phyloP scores from a whole-genome alignment of 2,113 vertebrate species.

The Erinaceus europaeus region DNA sequence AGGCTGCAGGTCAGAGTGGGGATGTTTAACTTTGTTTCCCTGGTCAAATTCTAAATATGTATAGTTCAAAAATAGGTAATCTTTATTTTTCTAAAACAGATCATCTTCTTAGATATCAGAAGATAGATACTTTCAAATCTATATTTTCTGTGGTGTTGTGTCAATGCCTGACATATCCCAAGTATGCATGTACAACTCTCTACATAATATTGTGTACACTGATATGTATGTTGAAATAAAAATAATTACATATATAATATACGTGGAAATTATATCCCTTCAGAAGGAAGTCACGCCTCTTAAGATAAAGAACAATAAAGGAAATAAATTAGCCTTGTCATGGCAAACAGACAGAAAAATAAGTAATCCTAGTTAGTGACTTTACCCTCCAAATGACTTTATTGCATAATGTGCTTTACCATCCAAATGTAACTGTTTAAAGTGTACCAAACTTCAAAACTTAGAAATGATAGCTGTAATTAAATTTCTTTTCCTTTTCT shows the following conservation, averaged over 20 bases:
- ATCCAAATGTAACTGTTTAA: slow-evolving; percentile 36
- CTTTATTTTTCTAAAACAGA: slow-evolving; percentile 67
- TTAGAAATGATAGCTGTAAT: slow-evolving; percentile 22
- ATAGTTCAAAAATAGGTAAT: slow-evolving; percentile 29
- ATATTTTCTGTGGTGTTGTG: not conserved
- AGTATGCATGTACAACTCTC: not conserved
- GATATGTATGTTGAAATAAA: not conserved
- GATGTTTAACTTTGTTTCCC: slow-evolving; percentile 33
- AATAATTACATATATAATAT: not conserved
- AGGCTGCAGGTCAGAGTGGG: not conserved
- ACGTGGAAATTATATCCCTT: not conserved
- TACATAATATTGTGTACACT: not conserved
- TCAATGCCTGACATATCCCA: not conserved
- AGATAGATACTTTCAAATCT: not conserved
- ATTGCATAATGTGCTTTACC: not conserved
- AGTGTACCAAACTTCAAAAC: slow-evolving; percentile 21
- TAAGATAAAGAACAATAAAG: slow-evolving; percentile 14
- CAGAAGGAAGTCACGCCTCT: not conserved
- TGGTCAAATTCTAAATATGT: slow-evolving; percentile 63
- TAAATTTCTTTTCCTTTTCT: no score
- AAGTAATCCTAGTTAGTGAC: not conserved
- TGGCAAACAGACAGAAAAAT: not conserved
- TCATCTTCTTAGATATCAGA: not conserved
- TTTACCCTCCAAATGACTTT: not conserved
- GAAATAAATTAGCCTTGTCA: not conserved